Evolutionary conservation across 2,888 invertebrate species (phyloP).

Genomic region (Sminthurides aquaticus): DNA sequence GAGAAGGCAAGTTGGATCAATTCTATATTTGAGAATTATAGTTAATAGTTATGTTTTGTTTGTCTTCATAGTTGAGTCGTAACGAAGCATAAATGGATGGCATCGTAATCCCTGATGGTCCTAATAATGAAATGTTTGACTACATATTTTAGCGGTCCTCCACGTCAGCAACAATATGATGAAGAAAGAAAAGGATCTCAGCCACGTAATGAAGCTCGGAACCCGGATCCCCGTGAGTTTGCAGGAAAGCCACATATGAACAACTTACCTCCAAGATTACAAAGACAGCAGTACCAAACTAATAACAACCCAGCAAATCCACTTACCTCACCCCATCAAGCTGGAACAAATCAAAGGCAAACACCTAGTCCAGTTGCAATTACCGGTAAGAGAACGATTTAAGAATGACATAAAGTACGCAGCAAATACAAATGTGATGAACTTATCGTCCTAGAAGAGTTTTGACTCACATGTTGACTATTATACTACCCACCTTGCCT

Average conservation of each 20-base stretch:
- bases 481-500: no score
- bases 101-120: background rate
- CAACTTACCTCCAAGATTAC: conserved; percentile 39
- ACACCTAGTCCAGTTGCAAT: conserved; percentile 37
- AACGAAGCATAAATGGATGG: background rate
- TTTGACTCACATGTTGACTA: no score
- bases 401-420: background rate
- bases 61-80: no score
- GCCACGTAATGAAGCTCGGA: conserved; percentile 18
- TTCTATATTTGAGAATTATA: no score
- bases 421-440: no score
- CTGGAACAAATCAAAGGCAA: conserved; percentile 30
- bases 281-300: conserved; percentile 31
- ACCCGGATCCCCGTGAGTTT: conserved; percentile 25
- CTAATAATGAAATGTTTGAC: no score
- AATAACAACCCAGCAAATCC: conserved; percentile 12
- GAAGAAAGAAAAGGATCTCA: conserved; percentile 31
- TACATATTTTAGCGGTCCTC: conserved; percentile 12
- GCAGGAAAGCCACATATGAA: conserved; percentile 30
- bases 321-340: conserved; percentile 16
- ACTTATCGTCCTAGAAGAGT: no score
- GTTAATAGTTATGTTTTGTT: background rate
- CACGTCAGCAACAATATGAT: conserved; percentile 31
- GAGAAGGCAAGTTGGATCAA: conserved; percentile 38
- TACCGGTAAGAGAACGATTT: no score